Evolutionary conservation across 1,140 invertebrate genomes (phyloP), one percentile per base, ranked within the genome.

Genomic region (Matsumurasca onukii): DNA sequence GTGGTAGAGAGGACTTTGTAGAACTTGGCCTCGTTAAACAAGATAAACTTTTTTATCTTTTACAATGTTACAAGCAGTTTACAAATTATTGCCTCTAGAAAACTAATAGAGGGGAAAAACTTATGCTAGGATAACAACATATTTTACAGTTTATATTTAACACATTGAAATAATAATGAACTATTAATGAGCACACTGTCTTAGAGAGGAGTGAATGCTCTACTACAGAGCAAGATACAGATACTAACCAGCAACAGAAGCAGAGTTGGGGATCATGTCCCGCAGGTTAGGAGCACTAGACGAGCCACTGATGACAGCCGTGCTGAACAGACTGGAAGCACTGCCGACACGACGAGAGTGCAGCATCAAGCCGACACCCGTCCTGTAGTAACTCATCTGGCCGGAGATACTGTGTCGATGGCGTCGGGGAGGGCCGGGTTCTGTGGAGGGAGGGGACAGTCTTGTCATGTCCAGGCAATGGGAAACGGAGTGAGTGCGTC

Each of bases 401-500:
- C 91, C 91, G 81, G 91, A 91, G 86, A 94, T 91, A 86, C 91
- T 93, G 90, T 94, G 92, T 81, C 92, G 89, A 84, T 94, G 92
- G 82, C 90, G 91, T 80, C 71, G 55, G 69, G 59, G 27, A 24
- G 57, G 66, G 24, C 48, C 66, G 48, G 59, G 68, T 22, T 69
- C 68, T 66, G 66, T 9, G 17, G 61, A 65, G 17, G 71, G 63
- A 31, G 66, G 57, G 69, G 71, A 71, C 20, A 63, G 66, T 52
- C 39, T 69, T 45, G 69, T 61, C 52, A 62, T 25, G 27, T 67
- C 70, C 24, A 70, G 52, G 30, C 70, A 69, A 24, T 63, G 62
- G 45, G 62, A 65, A 15, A 69, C 68, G 29, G 68, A 69, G 9
- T 64, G 68, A 27, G 68, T 49, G 22, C 64, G 57, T n/a, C 52